A percentile compares a stretch with the other conserved stretches of the same genome.
Conservation (phyloP, 2,888 invertebrate genomes). For the Dusona sp. region DNA sequence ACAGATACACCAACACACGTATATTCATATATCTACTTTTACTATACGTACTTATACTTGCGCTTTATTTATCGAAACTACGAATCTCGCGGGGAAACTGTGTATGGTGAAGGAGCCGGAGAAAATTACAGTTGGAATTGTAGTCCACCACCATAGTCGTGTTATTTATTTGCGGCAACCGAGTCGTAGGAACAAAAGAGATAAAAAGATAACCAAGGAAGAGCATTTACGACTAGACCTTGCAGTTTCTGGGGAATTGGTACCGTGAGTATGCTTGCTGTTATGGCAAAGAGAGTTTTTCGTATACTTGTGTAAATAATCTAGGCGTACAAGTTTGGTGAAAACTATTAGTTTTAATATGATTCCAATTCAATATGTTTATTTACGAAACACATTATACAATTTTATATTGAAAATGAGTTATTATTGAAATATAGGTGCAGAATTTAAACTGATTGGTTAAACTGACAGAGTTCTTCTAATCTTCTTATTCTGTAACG, state of each 20-base stretch:
- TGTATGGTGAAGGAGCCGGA: conserved; percentile 47
- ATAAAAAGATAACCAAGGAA: conserved; percentile 3
- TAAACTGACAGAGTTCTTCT: not conserved
- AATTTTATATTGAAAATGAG: not conserved
- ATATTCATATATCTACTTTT: conserved; percentile 53
- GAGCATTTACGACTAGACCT: conserved; percentile 47
- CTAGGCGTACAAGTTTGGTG: not conserved
- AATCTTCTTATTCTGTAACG: not conserved
- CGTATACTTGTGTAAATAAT: conserved; percentile 26
- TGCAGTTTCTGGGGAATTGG: conserved; percentile 68
- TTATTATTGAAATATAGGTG: not conserved
- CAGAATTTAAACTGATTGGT: not conserved
- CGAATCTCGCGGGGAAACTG: conserved; percentile 61
- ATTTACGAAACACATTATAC: not conserved
- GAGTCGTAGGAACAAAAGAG: conserved; percentile 28
- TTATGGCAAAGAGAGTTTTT: conserved; percentile 43
- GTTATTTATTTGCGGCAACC: conserved; percentile 62
- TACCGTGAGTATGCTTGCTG: conserved; percentile 58
- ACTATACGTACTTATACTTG: conserved; percentile 26
- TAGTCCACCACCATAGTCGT: conserved; percentile 41
- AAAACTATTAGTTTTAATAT: not conserved
- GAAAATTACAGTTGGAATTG: conserved; percentile 65
- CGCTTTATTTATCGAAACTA: conserved; percentile 64
- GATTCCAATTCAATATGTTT: not conserved
- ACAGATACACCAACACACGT: not conserved